Conservation (phyloP, 2,113 vertebrate genomes). For the Eonycteris spelaea region DNA sequence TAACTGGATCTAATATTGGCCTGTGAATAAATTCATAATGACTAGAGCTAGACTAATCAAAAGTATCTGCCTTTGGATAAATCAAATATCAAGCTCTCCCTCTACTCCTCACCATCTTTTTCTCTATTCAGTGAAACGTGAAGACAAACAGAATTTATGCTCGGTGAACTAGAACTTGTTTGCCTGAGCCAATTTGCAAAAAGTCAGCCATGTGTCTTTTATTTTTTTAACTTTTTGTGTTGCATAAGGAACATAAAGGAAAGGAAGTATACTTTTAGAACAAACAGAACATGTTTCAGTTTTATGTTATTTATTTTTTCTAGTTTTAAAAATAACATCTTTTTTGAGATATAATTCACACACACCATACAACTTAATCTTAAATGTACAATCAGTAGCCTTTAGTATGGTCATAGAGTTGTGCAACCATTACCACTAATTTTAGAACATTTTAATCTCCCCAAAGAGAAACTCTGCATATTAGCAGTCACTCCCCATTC, state of each 20-base stretch:
- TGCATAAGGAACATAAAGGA: background rate
- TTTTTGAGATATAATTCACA: background rate
- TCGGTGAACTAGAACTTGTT: constrained; percentile 53
- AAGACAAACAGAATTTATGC: background rate
- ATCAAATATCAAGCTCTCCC: background rate
- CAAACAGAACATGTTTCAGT: constrained; percentile 3
- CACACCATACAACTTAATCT: background rate
- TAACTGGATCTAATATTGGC: background rate
- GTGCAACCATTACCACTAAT: background rate
- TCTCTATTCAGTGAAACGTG: background rate
- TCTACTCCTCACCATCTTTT: background rate
- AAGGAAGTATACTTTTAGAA: constrained; percentile 21
- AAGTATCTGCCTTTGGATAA: background rate
- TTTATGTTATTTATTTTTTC: background rate
- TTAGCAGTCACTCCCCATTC: background rate
- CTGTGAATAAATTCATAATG: background rate
- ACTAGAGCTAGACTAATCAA: background rate
- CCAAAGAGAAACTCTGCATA: background rate
- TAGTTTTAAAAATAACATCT: constrained; percentile 19
- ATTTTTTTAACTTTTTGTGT: background rate
- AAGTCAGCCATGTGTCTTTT: background rate
- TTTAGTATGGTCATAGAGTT: background rate
- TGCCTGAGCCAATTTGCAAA: constrained; percentile 6
- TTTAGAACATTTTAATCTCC: background rate
- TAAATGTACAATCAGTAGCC: background rate